Percentiles rank a stretch among this genome's conserved stretches.
Evolutionary conservation across 2,888 invertebrate genomes (phyloP).

Genomic region (Ligdia adustata): DNA sequence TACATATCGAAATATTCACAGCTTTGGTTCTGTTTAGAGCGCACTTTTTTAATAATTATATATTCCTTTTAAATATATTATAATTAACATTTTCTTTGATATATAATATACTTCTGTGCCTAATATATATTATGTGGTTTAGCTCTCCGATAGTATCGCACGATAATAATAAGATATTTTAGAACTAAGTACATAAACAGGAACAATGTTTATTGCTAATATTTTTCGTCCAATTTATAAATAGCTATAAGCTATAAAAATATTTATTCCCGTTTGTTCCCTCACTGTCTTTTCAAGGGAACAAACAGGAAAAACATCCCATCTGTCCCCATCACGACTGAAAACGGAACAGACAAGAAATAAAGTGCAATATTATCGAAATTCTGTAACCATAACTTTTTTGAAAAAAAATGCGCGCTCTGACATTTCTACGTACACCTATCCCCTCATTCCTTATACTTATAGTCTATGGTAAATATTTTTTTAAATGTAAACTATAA

Average conservation of each 20-base stretch:
- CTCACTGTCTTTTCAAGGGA: no score
- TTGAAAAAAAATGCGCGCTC: constrained; percentile 55
- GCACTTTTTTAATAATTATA: constrained; percentile 52
- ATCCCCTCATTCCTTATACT: constrained; percentile 51
- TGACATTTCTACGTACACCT: constrained; percentile 52
- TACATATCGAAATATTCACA: constrained; percentile 69
- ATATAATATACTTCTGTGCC: constrained; percentile 23
- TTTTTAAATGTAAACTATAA: constrained; percentile 37
- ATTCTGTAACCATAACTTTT: neutral
- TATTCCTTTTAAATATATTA: constrained; percentile 38
- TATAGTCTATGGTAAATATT: constrained; percentile 59
- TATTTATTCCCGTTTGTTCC: no score
- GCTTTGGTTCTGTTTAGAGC: constrained; percentile 79
- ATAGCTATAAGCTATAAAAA: neutral
- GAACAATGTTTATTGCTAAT: neutral
- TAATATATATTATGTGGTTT: constrained; percentile 25
- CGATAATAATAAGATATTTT: no score
- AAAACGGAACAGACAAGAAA: no score
- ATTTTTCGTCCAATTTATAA: neutral
- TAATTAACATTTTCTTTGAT: constrained; percentile 34
- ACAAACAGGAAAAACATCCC: no score
- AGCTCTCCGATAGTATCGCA: constrained; percentile 6
- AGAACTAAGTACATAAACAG: no score
- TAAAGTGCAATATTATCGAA: constrained; percentile 1
- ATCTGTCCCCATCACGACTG: no score